Conservation (phyloP, 2,888 invertebrate species). For the Branchipolynoe longqiensis region DNA sequence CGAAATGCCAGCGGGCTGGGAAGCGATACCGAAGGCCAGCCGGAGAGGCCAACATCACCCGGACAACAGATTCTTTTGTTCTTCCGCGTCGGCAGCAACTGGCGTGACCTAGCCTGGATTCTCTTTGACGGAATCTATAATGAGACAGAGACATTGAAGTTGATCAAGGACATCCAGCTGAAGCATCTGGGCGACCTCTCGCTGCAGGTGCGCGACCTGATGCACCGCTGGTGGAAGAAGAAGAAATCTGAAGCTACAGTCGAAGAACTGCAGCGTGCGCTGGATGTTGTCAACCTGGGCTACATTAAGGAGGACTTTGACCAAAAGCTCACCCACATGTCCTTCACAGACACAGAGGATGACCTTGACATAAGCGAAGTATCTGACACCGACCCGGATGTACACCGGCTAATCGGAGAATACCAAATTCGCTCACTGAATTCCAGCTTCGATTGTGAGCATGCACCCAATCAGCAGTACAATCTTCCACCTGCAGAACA, state of each 20-base stretch:
- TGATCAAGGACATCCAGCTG: slow-evolving; percentile 69
- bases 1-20: slow-evolving; percentile 50
- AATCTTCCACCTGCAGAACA: neutral
- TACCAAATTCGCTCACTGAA: slow-evolving; percentile 66
- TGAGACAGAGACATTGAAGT: slow-evolving; percentile 66
- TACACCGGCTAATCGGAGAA: slow-evolving; percentile 67
- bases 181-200: slow-evolving; percentile 66
- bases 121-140: slow-evolving; percentile 66
- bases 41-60: slow-evolving; percentile 60
- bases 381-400: slow-evolving; percentile 67
- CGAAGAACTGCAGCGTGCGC: slow-evolving; percentile 67
- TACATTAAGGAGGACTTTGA: slow-evolving; percentile 67
- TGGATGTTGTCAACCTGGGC: slow-evolving; percentile 67
- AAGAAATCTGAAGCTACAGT: slow-evolving; percentile 68
- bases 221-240: slow-evolving; percentile 70
- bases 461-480: slow-evolving; percentile 1
- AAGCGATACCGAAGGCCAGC: slow-evolving; percentile 42
- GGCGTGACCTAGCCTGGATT: slow-evolving; percentile 69
- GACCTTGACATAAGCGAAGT: slow-evolving; percentile 66
- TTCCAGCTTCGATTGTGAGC: slow-evolving; percentile 63
- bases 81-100: slow-evolving; percentile 69
- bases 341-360: slow-evolving; percentile 65
- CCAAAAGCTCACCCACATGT: slow-evolving; percentile 30
- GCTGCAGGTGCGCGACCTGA: slow-evolving; percentile 68
- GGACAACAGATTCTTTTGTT: slow-evolving; percentile 66